phyloP scores from a whole-genome alignment of 1,140 invertebrate genomes.

The Scaptomyza graminum region DNA sequence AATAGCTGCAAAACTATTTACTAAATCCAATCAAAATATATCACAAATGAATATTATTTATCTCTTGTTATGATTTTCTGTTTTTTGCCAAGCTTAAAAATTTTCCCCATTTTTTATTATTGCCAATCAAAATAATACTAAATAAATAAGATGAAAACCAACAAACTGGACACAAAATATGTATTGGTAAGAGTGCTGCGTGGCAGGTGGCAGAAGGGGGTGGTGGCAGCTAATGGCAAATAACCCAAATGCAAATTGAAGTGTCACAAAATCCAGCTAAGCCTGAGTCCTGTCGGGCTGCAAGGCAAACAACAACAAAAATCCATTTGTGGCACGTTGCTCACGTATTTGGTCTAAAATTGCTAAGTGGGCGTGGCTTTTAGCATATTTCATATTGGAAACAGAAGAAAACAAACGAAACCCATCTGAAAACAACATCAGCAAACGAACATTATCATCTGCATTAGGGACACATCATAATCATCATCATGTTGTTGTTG shows the following conservation, averaged over 20 bases:
- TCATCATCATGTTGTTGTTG: slow-evolving; percentile 37
- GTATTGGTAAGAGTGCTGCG: neutral
- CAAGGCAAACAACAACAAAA: slow-evolving; percentile 12
- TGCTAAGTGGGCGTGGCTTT: slow-evolving; percentile 4
- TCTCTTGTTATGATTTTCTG: neutral
- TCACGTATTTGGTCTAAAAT: slow-evolving; percentile 33
- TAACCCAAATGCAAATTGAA: slow-evolving; percentile 44
- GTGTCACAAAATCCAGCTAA: slow-evolving; percentile 27
- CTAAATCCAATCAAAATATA: neutral
- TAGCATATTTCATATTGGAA: slow-evolving; percentile 11
- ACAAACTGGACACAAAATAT: slow-evolving; percentile 21
- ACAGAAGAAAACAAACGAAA: neutral
- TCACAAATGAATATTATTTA: neutral
- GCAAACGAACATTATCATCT: slow-evolving; percentile 9
- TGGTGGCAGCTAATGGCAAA: slow-evolving; percentile 3
- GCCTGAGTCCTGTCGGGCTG: neutral
- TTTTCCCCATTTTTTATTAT: slow-evolving; percentile 23
- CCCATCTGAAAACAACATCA: neutral
- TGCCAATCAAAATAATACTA: slow-evolving; percentile 26
- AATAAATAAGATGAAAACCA: slow-evolving; percentile 23
- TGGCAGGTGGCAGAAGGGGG: neutral
- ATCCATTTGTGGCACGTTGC: slow-evolving; percentile 53
- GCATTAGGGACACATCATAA: slow-evolving; percentile 9
- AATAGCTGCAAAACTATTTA: too few relatives aligned
- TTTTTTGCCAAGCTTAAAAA: neutral